Conservation (phyloP, 2,888 invertebrate species). For the Caenorhabditis japonica region DNA sequence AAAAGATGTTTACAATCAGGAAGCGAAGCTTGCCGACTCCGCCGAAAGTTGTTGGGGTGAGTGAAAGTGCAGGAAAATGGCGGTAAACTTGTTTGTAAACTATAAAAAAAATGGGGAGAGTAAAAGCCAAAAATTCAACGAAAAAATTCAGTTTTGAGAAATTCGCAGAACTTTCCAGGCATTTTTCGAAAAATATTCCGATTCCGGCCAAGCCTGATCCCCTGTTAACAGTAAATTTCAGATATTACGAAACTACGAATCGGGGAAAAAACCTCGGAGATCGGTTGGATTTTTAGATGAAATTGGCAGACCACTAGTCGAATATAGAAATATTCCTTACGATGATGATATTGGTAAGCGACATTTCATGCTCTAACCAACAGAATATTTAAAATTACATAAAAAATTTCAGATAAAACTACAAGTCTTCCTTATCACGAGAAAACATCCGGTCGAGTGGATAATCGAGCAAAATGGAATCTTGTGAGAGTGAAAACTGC, state of each 20-base stretch:
- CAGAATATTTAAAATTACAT: background rate
- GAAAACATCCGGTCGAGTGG: background rate
- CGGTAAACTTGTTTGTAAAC: background rate
- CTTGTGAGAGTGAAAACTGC: slow-evolving; percentile 12
- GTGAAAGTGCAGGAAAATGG: background rate
- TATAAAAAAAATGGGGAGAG: too few species aligned
- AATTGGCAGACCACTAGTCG: slow-evolving; percentile 39
- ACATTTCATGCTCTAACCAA: too few species aligned
- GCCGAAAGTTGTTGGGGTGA: background rate
- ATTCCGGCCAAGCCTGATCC: background rate
- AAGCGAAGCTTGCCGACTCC: background rate
- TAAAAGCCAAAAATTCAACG: background rate
- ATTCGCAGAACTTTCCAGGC: background rate
- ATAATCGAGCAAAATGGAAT: slow-evolving; percentile 9
- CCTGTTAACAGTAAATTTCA: slow-evolving; percentile 1
- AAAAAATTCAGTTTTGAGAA: background rate
- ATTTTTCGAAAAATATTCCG: background rate
- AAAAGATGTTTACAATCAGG: slow-evolving; percentile 1
- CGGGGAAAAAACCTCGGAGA: background rate
- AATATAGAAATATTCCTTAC: slow-evolving; percentile 9
- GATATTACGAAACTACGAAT: slow-evolving; percentile 9
- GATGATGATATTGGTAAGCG: background rate
- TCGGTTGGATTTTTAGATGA: slow-evolving; percentile 27
- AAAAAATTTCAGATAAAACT: background rate
- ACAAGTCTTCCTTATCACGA: slow-evolving; percentile 4